These are phyloP conservation scores for Opisthocomus hoazin DNA, from an alignment of 2,113 vertebrate genomes.

Conservation along the genomic window DNA sequence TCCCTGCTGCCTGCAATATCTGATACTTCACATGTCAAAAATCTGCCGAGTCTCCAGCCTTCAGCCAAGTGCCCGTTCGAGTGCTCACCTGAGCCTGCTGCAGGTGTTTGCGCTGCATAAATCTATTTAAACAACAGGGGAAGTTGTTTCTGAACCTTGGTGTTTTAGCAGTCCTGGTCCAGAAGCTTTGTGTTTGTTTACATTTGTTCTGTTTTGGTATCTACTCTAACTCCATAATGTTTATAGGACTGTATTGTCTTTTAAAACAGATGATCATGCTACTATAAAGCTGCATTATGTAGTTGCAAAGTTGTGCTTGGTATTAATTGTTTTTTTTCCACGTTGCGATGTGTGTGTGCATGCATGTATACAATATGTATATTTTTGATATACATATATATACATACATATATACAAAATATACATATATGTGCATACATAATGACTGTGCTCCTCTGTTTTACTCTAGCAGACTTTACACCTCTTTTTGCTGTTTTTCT, in stretches of 20 bases:
- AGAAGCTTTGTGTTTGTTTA: not conserved
- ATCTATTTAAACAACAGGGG: not conserved
- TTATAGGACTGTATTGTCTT: not conserved
- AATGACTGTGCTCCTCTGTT: not conserved
- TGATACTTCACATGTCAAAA: not conserved
- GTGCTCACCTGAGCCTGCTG: not conserved
- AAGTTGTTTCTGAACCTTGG: not conserved
- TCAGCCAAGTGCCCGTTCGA: not conserved
- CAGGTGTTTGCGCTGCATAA: not conserved
- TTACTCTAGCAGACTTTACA: not conserved
- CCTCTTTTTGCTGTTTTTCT: not conserved
- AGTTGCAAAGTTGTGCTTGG: not conserved
- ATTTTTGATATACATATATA: not conserved
- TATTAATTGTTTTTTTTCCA: too few relatives aligned
- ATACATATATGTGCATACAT: fast-evolving
- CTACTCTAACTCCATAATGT: not conserved
- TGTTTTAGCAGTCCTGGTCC: not conserved
- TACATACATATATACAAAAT: fast-evolving
- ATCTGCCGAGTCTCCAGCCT: not conserved
- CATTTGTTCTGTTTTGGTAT: not conserved
- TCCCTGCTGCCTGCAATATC: not conserved
- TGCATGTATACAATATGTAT: not conserved
- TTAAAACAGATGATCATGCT: not conserved
- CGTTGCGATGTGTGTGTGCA: fast-evolving
- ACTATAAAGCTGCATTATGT: not conserved